Base-by-base conservation (phyloP, 64 coral and sea anemone species). In the Porites australiensis region DNA sequence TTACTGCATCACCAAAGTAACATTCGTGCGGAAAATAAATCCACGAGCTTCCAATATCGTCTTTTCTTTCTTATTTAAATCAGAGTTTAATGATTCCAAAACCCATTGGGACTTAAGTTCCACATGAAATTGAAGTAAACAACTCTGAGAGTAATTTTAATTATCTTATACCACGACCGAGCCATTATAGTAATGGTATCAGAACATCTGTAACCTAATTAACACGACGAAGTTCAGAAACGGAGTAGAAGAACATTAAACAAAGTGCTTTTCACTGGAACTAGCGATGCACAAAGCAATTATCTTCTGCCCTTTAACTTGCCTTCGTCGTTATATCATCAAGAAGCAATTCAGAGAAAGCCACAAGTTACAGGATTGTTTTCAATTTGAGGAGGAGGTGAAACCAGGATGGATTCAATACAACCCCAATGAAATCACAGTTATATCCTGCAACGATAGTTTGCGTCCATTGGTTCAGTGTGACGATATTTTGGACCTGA, bases 341-440 rank as follows among this genome's bases (percentile, higher is more conserved):
- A 59, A 79, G 15, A 52, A 12, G 7, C 7, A 43, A 37, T n/a
- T 6, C 10, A 10, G n/a, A 58, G 77, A 59, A 23, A 58, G 77
- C 9, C 0, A 79, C 57, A 37, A 43, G n/a, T 19, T 90, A 55
- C 77, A 90, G 44, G 75, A 57, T 19, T 80, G 88, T 68, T 90
- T 90, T 57, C 13, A 11, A 15, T 90, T 90, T 78, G 76, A 80
- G n/a, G 43, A 63, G 50, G 37, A 50, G 6, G 76, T 90, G 13
- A 80, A 27, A 23, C 61, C 75, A 16, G 88, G 88, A 7, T 90
- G 76, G 75, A 90, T 80, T 9, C n/a, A 57, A 49, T 90, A 90
- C 49, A 47, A 90, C 63, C 61, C 88, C 23, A 8, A 64, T 3
- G 80, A 79, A 55, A 77, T 90, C 43, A 90, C 88, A 14, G 76